Percentiles rank a stretch among this genome's conserved stretches.
phyloP scores from a whole-genome alignment of 2,797 vertebrate species.

The Myripristis jacobus region DNA sequence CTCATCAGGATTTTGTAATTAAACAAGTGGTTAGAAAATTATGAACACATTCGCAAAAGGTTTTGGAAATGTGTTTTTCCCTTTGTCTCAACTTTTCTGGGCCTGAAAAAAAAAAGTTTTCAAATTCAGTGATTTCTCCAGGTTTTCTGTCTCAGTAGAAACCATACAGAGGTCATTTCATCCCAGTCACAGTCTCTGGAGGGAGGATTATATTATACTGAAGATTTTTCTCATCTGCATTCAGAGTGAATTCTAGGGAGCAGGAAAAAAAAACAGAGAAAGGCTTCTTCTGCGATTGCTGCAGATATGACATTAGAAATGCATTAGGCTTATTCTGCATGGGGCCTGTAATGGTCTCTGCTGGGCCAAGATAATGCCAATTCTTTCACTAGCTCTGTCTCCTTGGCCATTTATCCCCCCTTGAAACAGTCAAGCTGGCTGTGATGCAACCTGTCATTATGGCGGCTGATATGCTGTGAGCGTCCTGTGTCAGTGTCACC shows the following conservation, averaged over 20 bases:
- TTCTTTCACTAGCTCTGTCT: conserved; percentile 35
- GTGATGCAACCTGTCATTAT: conserved; percentile 41
- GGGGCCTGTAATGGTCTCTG: conserved; percentile 55
- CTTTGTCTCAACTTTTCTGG: too few species aligned
- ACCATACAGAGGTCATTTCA: background rate
- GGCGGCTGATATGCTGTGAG: conserved; percentile 59
- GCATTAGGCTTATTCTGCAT: conserved; percentile 65
- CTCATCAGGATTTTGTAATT: too few species aligned
- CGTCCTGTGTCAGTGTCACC: conserved; percentile 68
- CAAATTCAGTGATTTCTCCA: background rate
- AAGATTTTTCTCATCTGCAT: conserved; percentile 44
- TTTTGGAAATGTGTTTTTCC: too few species aligned
- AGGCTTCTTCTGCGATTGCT: conserved; percentile 14
- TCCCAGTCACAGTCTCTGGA: conserved; percentile 24
- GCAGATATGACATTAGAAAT: conserved; percentile 63
- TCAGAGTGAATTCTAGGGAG: conserved; percentile 9
- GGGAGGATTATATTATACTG: conserved; percentile 46
- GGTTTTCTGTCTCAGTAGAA: background rate
- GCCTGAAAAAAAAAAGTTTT: background rate
- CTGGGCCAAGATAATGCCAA: conserved; percentile 54
- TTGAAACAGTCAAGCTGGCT: conserved; percentile 41
- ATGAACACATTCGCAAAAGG: too few species aligned
- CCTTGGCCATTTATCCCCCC: conserved; percentile 40
- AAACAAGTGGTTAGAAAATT: too few species aligned
- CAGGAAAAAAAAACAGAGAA: background rate